Evolutionary conservation across 2,888 invertebrate species (phyloP), one percentile per base, ranked within the genome.

Genomic region (Sphaerophoria taeniata): DNA sequence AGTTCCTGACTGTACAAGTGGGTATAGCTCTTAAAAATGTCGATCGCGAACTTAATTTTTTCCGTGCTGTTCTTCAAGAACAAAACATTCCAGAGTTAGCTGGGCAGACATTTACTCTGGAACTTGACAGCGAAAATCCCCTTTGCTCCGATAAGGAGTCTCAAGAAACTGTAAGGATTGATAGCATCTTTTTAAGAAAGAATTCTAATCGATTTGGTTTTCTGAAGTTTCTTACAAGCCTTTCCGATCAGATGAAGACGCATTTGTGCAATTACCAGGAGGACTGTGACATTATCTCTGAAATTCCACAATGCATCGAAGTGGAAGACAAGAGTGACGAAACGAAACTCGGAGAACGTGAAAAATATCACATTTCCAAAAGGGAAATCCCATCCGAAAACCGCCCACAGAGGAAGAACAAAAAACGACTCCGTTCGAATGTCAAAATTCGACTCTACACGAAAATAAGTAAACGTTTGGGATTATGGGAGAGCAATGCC

Each of bases 1-100:
- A 31, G 89, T 88, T 79, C 94, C 94, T 0, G 95, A 95, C 88
- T 95, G 95, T 89, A 92, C 93, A 80, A 92, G 94, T 93, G 88
- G 16, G 75, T 74, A 12, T 49, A 9, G 43, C 11, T 6, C 2
- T 24, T 24, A 63, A 6, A 6, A 11, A 6, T n/a, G 9, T n/a
- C 14, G 9, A 0, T 16, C 31, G 31, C 12, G 12, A 11, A 11
- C 9, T 4, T 6, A 2, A 53, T 6, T n/a, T 24, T 60, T 31
- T 33, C 73, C 49, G 36, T 78, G 87, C 87, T n/a, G 11, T 12
- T 12, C 43, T 12, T 87, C 3, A 43, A 93, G 93, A 92, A 65
- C 92, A 93, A 0, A 92, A 93, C 85, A 86, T 93, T 51, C 93
- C 94, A 0, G 92, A 92, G 71, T 91, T 92, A 81, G 89, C 93